A percentile compares a stretch with the other conserved stretches of the same genome.
phyloP scores from a whole-genome alignment of 2,888 invertebrate genomes.

The Pimpla rufipes region DNA sequence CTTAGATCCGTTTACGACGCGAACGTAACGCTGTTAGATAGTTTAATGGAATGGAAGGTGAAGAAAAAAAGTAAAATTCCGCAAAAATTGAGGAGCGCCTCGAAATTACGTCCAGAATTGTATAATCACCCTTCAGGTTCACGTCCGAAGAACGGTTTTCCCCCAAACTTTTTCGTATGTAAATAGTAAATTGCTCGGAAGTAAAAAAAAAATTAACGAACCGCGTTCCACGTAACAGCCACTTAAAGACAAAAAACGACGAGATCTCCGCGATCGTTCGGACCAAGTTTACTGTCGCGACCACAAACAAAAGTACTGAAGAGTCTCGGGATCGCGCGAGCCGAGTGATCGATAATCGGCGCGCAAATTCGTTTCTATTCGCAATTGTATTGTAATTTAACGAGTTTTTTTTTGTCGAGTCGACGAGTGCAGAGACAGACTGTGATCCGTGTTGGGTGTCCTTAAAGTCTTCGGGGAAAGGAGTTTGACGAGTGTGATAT shows the following conservation, averaged over 20 bases:
- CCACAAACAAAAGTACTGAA: slow-evolving; percentile 12
- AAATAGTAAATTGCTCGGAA: slow-evolving; percentile 47
- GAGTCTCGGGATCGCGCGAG: slow-evolving; percentile 2
- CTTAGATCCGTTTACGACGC: slow-evolving; percentile 51
- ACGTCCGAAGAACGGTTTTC: slow-evolving; percentile 58
- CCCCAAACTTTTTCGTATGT: slow-evolving; percentile 57
- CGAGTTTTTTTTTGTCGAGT: slow-evolving; percentile 70
- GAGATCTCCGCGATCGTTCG: slow-evolving; percentile 61
- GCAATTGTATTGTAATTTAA: slow-evolving; percentile 42
- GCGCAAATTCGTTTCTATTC: slow-evolving; percentile 28
- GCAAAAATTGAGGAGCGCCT: slow-evolving; percentile 55
- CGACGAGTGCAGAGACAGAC: slow-evolving; percentile 82
- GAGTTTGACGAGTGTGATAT: slow-evolving; percentile 60
- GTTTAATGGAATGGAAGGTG: slow-evolving; percentile 38
- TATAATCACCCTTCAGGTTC: slow-evolving; percentile 47
- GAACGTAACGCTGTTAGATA: slow-evolving; percentile 61
- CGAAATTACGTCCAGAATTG: slow-evolving; percentile 62
- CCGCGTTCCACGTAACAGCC: slow-evolving; percentile 43
- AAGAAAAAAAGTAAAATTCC: slow-evolving; percentile 14
- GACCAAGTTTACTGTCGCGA: slow-evolving; percentile 68
- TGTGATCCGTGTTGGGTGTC: slow-evolving; percentile 84
- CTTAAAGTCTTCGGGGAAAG: slow-evolving; percentile 79
- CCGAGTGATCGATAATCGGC: slow-evolving; percentile 33
- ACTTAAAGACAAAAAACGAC: slow-evolving; percentile 60
- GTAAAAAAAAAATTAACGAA: slow-evolving; percentile 35